Percentiles rank a stretch among this genome's conserved stretches.
phyloP scores from a whole-genome alignment of 1,140 invertebrate species.

The Saccostrea glomerata region DNA sequence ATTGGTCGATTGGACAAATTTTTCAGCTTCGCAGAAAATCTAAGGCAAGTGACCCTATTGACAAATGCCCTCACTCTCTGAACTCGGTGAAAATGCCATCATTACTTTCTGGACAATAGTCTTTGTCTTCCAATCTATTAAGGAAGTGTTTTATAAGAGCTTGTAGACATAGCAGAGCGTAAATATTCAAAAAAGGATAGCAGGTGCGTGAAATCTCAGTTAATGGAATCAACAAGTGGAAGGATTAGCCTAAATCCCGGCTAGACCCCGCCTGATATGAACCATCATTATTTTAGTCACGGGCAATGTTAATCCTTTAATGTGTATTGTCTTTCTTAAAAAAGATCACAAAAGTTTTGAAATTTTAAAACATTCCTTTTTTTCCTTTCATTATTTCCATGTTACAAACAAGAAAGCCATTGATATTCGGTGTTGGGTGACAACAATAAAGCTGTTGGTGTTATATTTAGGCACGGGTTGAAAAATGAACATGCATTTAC shows the following conservation, averaged over 20 bases:
- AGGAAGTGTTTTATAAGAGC: not conserved
- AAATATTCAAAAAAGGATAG: not conserved
- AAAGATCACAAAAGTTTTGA: not conserved
- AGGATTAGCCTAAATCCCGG: slow-evolving; percentile 6
- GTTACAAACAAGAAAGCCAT: not conserved
- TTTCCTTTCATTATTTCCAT: not conserved
- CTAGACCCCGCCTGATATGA: not conserved
- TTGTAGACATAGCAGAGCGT: not conserved
- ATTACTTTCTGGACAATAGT: not conserved
- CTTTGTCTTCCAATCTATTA: not conserved
- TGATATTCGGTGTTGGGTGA: not conserved
- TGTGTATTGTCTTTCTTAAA: slow-evolving; percentile 17
- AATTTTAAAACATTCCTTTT: not conserved
- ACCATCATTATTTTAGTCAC: not conserved
- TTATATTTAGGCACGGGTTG: not conserved
- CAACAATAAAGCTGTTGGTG: not conserved
- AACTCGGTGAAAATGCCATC: slow-evolving; percentile 8
- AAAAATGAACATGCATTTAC: slow-evolving; percentile 28
- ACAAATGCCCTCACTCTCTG: not conserved
- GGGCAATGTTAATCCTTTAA: slow-evolving; percentile 8
- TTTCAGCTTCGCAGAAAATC: slow-evolving; percentile 10
- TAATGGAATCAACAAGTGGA: not conserved
- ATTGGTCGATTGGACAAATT: slow-evolving; percentile 6
- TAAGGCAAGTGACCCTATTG: not conserved
- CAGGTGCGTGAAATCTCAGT: not conserved